Base-by-base conservation (phyloP, 2,113 vertebrate species). In the Alaudala cheleensis region DNA sequence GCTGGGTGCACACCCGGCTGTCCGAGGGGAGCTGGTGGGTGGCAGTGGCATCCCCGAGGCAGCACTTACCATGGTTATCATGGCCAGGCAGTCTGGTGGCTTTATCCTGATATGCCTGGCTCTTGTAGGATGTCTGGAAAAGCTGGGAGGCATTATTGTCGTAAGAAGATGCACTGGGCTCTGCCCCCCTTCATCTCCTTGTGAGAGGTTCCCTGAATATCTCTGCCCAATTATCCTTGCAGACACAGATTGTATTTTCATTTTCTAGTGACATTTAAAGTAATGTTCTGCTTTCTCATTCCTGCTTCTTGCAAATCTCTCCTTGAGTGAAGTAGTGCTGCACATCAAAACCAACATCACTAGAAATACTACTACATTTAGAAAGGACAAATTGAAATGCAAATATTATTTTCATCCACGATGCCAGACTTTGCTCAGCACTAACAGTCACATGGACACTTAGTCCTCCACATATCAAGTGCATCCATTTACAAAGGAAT, bases 181-280 rank as follows among this genome's bases (percentile, higher is more conserved):
- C 58, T 93, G 18, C 37, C 26, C 28, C 25, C 0, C 39, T 56
- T 83, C 11, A 2, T 65, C 57, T 89, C 57, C 31, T 66, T 44
- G 10, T 39, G 74, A 91, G 72, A 94, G 31, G 58, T 64, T 87
- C 53, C 39, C 24, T 33, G 37, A 54, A 34, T 84, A 40, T 40
- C 40, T 95, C 49, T 67, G 57, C 51, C 69, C 92, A 73, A 18
- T 90, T 95, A 83, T 58, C 67, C 85, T 82, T 70, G 64, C 77
- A 79, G 89, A 65, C 54, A 42, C 18, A 61, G 69, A 47, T 82
- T 84, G 78, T 91, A 39, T 86, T 95, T 95, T 93, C 60, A 60
- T 93, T 96, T 95, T 80, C n/a, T 70, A 86, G 79, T 91, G 90
- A 88, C 66, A 58, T 91, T 91, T 90, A 91, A 86, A 86, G 67